Conservation (phyloP, 1,140 invertebrate species). For the Lordiphosa clarofinis region DNA sequence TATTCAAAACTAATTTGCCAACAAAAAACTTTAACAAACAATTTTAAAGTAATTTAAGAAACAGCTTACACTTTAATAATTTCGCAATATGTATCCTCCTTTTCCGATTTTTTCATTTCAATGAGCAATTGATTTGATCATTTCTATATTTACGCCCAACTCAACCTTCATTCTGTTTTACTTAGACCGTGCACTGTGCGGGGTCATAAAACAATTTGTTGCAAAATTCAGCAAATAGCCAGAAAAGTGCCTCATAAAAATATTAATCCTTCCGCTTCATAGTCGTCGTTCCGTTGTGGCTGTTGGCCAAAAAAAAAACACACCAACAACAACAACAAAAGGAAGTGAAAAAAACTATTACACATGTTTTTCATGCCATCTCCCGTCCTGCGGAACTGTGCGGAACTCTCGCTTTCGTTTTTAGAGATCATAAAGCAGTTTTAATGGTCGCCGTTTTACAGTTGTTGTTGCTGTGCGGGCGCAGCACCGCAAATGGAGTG, state of each 20-base stretch:
- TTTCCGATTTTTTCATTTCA: too few species aligned
- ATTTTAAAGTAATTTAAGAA: too few species aligned
- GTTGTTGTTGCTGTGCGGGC: slow-evolving; percentile 30
- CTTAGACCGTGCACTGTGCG: background rate
- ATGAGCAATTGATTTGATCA: too few species aligned
- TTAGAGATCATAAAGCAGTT: slow-evolving; percentile 69
- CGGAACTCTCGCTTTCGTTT: slow-evolving; percentile 68
- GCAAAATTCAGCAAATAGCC: slow-evolving; percentile 61
- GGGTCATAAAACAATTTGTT: slow-evolving; percentile 69
- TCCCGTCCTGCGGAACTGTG: slow-evolving; percentile 14
- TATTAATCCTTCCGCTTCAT: slow-evolving; percentile 60
- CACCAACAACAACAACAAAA: slow-evolving; percentile 9
- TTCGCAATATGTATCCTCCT: too few species aligned
- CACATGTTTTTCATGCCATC: slow-evolving; percentile 49
- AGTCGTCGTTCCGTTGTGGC: slow-evolving; percentile 11
- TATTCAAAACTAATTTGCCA: too few species aligned
- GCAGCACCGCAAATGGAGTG: slow-evolving; percentile 63
- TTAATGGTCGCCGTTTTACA: slow-evolving; percentile 47
- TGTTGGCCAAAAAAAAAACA: slow-evolving; percentile 6
- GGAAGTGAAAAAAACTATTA: slow-evolving; percentile 29
- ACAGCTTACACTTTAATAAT: too few species aligned
- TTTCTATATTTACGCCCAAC: too few species aligned
- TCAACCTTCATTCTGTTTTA: background rate
- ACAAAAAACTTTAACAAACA: too few species aligned
- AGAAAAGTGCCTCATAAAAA: slow-evolving; percentile 68